Conservation (phyloP, 2,888 invertebrate genomes). For the Podabrus alpinus region DNA sequence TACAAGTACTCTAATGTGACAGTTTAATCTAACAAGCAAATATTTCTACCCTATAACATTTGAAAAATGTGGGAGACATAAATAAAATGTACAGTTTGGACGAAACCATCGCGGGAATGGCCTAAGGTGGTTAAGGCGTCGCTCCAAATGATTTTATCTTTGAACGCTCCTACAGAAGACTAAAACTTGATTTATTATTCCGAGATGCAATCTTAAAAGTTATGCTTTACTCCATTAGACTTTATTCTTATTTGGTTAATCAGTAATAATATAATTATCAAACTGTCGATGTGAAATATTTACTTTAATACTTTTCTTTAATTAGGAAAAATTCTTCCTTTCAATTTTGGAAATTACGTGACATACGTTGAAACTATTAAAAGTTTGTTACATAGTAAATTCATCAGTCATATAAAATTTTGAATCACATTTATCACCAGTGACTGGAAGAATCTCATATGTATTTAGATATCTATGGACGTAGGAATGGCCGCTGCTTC, state of each 20-base stretch:
- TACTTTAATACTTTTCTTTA: neutral
- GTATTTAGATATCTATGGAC: constrained; percentile 25
- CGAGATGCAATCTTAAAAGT: constrained; percentile 53
- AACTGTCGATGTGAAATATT: neutral
- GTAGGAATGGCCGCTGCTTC: constrained; percentile 29
- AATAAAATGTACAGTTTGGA: constrained; percentile 53
- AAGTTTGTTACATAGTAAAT: neutral
- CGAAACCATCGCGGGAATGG: constrained; percentile 51
- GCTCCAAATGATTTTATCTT: constrained; percentile 50
- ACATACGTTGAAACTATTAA: neutral
- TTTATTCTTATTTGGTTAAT: constrained; percentile 44
- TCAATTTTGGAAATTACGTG: neutral
- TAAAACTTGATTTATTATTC: constrained; percentile 54
- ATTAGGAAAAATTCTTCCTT: neutral
- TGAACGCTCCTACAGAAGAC: constrained; percentile 52
- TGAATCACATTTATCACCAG: constrained; percentile 23
- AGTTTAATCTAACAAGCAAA: constrained; percentile 42
- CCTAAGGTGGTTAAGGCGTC: constrained; percentile 52
- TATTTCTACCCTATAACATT: constrained; percentile 43
- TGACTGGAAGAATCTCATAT: constrained; percentile 26
- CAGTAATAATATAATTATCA: constrained; percentile 35
- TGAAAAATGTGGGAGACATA: constrained; percentile 50
- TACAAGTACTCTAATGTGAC: constrained; percentile 3
- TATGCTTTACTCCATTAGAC: constrained; percentile 45
- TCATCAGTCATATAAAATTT: constrained; percentile 8